These are phyloP conservation scores for Plecotus auritus DNA, from an alignment of 2,113 vertebrate species.

Conservation along the genomic window DNA sequence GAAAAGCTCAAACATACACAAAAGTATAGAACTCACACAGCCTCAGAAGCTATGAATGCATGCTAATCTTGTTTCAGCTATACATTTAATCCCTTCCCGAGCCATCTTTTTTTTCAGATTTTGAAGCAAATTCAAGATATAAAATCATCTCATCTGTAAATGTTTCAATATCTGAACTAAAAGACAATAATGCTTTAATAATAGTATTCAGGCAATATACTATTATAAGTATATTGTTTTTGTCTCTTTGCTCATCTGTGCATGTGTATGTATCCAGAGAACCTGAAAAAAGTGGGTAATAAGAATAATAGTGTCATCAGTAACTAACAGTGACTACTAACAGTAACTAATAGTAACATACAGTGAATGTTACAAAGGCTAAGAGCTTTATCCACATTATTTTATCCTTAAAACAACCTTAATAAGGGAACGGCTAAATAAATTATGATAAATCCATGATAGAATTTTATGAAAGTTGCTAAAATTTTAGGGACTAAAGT, in stretches of 20 bases:
- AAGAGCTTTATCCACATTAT: background rate
- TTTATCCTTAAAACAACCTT: background rate
- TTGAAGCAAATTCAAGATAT: background rate
- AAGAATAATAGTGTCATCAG: background rate
- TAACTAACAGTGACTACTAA: background rate
- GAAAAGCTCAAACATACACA: background rate
- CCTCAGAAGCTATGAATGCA: too few species aligned
- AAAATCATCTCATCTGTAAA: background rate
- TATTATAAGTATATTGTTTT: background rate
- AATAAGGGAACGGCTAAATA: background rate
- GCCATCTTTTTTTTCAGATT: background rate
- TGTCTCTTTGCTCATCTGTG: background rate
- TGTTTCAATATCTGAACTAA: conserved; percentile 17
- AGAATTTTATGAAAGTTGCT: conserved; percentile 27
- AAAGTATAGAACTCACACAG: background rate
- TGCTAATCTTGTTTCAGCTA: background rate
- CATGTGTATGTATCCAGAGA: background rate
- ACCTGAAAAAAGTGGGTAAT: background rate
- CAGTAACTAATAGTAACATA: background rate
- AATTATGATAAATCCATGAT: background rate
- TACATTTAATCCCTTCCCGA: background rate
- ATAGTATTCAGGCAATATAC: background rate
- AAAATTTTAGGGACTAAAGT: background rate
- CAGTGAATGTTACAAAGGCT: background rate
- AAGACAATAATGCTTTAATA: background rate